phyloP scores from a whole-genome alignment of 2,113 vertebrate species.

The Atrichornis clamosus region DNA sequence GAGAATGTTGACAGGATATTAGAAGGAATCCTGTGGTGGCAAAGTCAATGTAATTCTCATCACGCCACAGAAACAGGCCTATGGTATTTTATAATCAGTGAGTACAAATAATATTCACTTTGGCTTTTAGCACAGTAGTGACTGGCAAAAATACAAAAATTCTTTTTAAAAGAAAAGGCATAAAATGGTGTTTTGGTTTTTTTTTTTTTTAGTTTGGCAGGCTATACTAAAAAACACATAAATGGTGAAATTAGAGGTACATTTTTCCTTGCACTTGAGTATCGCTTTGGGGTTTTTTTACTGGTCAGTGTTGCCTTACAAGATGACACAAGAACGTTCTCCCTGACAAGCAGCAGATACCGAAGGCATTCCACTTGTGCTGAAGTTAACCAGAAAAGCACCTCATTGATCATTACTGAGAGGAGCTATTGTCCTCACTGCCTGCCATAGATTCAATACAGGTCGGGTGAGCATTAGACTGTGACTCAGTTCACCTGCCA shows the following conservation, averaged over 20 bases:
- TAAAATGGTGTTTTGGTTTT: background rate
- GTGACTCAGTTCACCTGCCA: background rate
- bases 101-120: constrained; percentile 17
- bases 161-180: background rate
- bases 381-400: background rate
- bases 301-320: background rate
- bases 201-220: background rate
- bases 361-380: background rate
- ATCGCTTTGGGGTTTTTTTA: background rate
- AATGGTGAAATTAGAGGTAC: background rate
- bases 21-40: constrained; percentile 26
- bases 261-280: background rate
- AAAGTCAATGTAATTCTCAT: constrained; percentile 21
- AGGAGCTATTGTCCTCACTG: background rate
- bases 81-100: background rate
- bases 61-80: background rate
- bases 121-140: background rate
- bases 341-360: background rate
- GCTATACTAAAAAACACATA: background rate
- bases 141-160: background rate
- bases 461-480: background rate
- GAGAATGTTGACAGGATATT: background rate
- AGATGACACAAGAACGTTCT: background rate
- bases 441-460: background rate
- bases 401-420: background rate